Evolutionary conservation across 2,888 invertebrate species (phyloP).

Genomic region (Keiferia lycopersicella): DNA sequence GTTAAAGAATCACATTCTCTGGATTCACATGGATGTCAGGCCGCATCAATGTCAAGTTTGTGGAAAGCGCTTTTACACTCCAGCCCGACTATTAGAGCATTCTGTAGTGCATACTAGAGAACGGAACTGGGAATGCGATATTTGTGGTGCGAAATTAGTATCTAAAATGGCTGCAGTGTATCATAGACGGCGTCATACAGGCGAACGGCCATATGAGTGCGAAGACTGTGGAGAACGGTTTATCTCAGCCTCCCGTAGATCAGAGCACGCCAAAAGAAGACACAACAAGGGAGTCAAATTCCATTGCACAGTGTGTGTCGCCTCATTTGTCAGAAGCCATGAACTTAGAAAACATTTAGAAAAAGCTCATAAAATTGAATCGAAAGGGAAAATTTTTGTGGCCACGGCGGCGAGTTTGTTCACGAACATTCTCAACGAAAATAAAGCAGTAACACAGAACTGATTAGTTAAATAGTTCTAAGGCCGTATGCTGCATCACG

Average conservation of each 20-base stretch:
- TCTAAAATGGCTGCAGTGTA: constrained; percentile 73
- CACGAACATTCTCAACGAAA: not conserved
- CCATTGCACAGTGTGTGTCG: constrained; percentile 55
- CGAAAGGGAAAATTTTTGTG: not conserved
- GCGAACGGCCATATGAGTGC: constrained; percentile 71
- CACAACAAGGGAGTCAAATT: constrained; percentile 61
- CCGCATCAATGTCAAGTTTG: constrained; percentile 79
- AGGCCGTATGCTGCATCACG: no score
- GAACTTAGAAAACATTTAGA: constrained; percentile 62
- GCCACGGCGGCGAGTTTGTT: not conserved
- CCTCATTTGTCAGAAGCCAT: constrained; percentile 56
- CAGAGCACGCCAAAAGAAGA: constrained; percentile 67
- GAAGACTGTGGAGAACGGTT: constrained; percentile 68
- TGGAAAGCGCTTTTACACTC: constrained; percentile 74
- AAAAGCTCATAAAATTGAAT: constrained; percentile 46
- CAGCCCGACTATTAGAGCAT: constrained; percentile 75
- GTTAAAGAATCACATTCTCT: constrained; percentile 70
- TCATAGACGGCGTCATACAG: constrained; percentile 71
- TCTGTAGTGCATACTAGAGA: constrained; percentile 76
- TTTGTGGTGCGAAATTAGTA: constrained; percentile 73
- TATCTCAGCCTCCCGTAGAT: constrained; percentile 66
- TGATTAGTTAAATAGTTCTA: not conserved
- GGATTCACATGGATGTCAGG: constrained; percentile 73
- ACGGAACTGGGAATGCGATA: constrained; percentile 76
- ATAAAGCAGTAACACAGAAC: not conserved